These are phyloP conservation scores for Cyrtorhinus lividipennis DNA, from an alignment of 1,140 invertebrate species.

Conservation along the genomic window DNA sequence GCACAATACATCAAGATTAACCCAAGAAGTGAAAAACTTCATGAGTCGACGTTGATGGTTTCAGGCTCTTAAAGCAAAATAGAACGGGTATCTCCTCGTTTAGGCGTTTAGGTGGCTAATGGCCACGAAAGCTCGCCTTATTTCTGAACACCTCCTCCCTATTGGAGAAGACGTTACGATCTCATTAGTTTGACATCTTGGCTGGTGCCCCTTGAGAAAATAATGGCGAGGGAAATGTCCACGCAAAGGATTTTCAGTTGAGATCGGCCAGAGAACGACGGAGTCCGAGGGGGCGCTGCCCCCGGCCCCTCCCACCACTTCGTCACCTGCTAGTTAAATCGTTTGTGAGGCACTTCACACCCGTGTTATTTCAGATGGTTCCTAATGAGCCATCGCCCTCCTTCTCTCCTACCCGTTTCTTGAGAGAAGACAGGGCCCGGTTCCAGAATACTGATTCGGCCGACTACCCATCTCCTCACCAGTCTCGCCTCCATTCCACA, in stretches of 20 bases:
- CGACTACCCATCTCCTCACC: neutral
- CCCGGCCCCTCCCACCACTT: neutral
- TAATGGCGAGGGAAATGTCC: neutral
- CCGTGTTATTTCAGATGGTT: constrained; percentile 7
- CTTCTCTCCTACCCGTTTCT: neutral
- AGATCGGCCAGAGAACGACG: neutral
- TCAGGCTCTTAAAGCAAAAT: too few relatives aligned
- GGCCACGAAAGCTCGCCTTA: neutral
- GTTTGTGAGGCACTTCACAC: constrained; percentile 4
- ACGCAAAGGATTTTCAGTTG: neutral
- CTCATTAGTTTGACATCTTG: constrained; percentile 1
- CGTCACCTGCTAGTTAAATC: constrained; percentile 4
- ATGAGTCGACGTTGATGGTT: too few relatives aligned
- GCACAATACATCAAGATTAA: too few relatives aligned
- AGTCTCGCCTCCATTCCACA: neutral
- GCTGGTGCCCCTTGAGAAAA: neutral
- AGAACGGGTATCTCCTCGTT: too few relatives aligned
- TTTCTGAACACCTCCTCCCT: neutral
- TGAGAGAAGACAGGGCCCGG: neutral
- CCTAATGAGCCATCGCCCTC: constrained; percentile 1
- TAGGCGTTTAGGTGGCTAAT: neutral
- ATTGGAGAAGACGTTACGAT: neutral
- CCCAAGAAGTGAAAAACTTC: too few relatives aligned
- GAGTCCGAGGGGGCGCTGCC: neutral
- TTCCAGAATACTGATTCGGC: constrained; percentile 3